Evolutionary conservation across 2,888 invertebrate species (phyloP), one percentile per base, ranked within the genome.

Genomic region (Ligdia adustata): DNA sequence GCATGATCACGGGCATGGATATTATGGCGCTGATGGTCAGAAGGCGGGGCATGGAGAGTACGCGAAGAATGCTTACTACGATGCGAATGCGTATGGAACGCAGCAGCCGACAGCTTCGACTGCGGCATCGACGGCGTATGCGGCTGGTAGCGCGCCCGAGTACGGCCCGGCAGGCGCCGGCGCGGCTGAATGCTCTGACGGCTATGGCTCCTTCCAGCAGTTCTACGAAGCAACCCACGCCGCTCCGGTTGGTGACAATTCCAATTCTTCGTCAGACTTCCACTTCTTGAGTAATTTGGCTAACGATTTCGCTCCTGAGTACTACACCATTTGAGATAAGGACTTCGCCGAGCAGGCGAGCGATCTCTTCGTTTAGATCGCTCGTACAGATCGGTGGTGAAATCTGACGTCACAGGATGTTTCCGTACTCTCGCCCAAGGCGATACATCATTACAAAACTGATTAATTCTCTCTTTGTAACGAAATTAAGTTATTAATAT

Each of bases 211-310:
- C 47, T 94, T 93, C 77, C 94, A 94, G 59, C 94, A 94, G 72
- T 94, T 93, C 77, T 95, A 95, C 76, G 90, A 92, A 42, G 90
- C 90, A 47, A 90, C 82, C 47, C 90, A 91, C 69, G 85, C 90
- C 43, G 75, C 91, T 3, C 86, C 90, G 22, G 69, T 92, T 12
- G 93, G 95, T 34, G 96, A 96, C 68, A 96, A 96, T 83, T 96
- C 96, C 65, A 97, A 96, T 79, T 96, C 96, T 76, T 97, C 97
- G n/a, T 96, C 97, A 16, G 97, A 97, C 83, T 97, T 97, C 85
- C 97, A 97, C 82, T 98, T 98, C 80, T 92, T 98, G 55, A 96
- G 97, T 85, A 97, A 96, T 79, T 91, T 97, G 72, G 96, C 97
- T 56, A 97, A 97, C 79, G 97, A 97, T 79, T 97, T 97, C 79